Percentiles rank a stretch among this genome's conserved stretches.
These are phyloP conservation scores for Scalopus aquaticus DNA, from an alignment of 2,113 vertebrate genomes.

Conservation along the genomic window DNA sequence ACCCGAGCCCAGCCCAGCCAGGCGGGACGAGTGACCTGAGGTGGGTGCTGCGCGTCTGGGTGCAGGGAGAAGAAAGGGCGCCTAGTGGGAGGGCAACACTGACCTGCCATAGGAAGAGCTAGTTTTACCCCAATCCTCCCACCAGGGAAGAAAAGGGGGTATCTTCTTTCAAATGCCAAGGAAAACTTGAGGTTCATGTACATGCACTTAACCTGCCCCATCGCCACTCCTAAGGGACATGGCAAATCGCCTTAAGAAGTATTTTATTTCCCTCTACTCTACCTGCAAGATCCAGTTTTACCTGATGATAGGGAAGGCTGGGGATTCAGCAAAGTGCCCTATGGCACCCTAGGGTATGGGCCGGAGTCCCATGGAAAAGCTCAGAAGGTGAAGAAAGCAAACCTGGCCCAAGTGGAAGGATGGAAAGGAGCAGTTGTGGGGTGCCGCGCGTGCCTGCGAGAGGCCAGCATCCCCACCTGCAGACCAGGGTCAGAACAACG, in stretches of 20 bases:
- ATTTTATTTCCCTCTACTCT: not conserved
- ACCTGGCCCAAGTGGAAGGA: not conserved
- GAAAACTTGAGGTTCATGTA: not conserved
- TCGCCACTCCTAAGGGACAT: not conserved
- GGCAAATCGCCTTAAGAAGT: not conserved
- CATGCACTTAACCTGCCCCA: not conserved
- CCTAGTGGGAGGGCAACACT: no score
- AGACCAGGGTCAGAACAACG: fast-evolving
- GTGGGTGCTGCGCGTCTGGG: slow-evolving; percentile 24
- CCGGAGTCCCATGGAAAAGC: not conserved
- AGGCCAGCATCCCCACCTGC: no score
- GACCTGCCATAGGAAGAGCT: not conserved
- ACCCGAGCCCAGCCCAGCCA: not conserved
- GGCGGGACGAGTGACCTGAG: slow-evolving; percentile 49
- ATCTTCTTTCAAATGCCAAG: not conserved
- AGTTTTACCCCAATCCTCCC: not conserved
- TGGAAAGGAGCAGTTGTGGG: not conserved
- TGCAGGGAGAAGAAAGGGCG: not conserved
- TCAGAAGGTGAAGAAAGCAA: not conserved
- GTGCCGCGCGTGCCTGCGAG: not conserved
- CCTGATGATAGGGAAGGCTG: not conserved
- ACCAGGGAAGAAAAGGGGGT: not conserved
- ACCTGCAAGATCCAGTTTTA: not conserved
- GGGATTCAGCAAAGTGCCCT: not conserved
- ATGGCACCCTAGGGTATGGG: fast-evolving